Base-by-base conservation (phyloP, 1,140 invertebrate species). In the Diachasmimorpha longicaudata region DNA sequence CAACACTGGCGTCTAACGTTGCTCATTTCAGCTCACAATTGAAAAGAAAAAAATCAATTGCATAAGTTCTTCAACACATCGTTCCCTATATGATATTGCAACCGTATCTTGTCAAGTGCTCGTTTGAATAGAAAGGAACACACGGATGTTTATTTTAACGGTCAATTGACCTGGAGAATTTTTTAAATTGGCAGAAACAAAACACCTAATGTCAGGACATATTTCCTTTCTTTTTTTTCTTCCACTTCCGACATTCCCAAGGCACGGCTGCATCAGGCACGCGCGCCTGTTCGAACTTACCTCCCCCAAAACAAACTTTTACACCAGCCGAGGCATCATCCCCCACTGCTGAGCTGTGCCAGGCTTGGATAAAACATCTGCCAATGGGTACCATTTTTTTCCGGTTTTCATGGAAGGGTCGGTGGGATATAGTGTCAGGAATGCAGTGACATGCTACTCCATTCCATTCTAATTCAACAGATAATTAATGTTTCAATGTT, bases 331-430 rank as follows among this genome's bases (percentile, higher is more conserved):
- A 66, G 44, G 13, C 31, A 68, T 68, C 66, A 68, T 68, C 66
- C 66, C 58, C 66, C 36, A 68, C 66, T 39, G 4, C 39, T 68
- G 10, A 42, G 0, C 31, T 68, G 36, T 37, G 69, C 69, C 36
- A 72, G 19, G n/a, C 14, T 72, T 19, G 31, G n/a, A 55, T 31
- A 72, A 72, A 19, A 71, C 70, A 71, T 55, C 31, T 52, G 44
- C 70, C 46, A 70, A 70, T 70, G 19, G 39, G 19, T 48, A 9
- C 44, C 48, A 48, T 52, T 46, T 70, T 46, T 70, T 70, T 44
- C 5, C 16, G 48, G 39, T 14, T 44, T 10, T 16, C 44, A 21
- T 70, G 1, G n/a, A n/a, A 52, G 48, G 48, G n/a, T n/a, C 44
- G 14, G n/a, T 8, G 14, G 48, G 48, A 9, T n/a, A 16, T 10